A percentile compares a stretch with the other conserved stretches of the same genome.
phyloP scores from a whole-genome alignment of 2,113 vertebrate genomes.

The Pavo muticus region DNA sequence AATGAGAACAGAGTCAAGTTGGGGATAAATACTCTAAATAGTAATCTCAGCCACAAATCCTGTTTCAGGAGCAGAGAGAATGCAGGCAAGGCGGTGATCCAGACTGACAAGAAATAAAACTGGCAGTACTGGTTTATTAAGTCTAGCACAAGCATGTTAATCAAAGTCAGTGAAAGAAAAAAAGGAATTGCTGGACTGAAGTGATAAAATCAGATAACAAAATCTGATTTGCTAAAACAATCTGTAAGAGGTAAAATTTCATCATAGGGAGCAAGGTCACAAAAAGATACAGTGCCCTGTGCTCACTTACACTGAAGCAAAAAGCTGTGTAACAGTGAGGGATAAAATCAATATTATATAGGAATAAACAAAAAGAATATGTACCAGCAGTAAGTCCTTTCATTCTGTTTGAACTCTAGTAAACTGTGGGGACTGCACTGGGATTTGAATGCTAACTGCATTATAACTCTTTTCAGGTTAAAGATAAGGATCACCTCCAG shows the following conservation, averaged over 20 bases:
- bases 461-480: background rate
- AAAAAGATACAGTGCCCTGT: background rate
- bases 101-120: slow-evolving; percentile 36
- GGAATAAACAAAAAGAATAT: background rate
- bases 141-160: slow-evolving; percentile 6
- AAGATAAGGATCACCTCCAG: background rate
- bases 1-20: slow-evolving; percentile 20
- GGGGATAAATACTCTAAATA: slow-evolving; percentile 31
- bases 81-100: background rate
- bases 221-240: background rate
- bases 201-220: background rate
- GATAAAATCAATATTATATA: background rate
- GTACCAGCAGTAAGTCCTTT: background rate
- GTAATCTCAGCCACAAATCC: slow-evolving; percentile 26
- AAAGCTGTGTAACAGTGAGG: background rate
- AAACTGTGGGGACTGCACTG: background rate
- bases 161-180: background rate
- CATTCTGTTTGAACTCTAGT: background rate
- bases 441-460: background rate
- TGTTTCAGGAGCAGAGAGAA: slow-evolving; percentile 12
- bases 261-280: background rate
- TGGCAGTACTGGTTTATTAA: background rate
- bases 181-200: background rate
- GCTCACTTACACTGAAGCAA: background rate
- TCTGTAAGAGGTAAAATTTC: background rate